Evolutionary conservation across 2,113 vertebrate species (phyloP), one percentile per base, ranked within the genome.

Genomic region (Phrynocephalus versicolor): DNA sequence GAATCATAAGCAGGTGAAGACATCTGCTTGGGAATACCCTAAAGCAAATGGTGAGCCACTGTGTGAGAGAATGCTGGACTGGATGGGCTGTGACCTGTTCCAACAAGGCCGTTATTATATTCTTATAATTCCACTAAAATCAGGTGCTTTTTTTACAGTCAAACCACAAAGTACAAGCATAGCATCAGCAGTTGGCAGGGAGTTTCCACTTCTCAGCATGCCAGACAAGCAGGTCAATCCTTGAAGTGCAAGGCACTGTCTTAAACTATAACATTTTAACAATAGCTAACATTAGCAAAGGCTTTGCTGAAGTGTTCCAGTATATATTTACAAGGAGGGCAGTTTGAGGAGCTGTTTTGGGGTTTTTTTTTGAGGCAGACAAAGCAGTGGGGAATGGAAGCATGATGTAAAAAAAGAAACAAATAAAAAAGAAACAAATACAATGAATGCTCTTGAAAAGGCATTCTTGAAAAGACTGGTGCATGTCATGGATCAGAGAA

Each of bases 371-470:
- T 92, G 92, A 83, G 91, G 25, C 82, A 90, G 85, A 90, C 80
- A 90, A 91, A 88, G 39, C 25, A 3, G 82, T 81, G 79, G 91
- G 84, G 91, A 85, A 90, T 87, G 78, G 91, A 90, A 93, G 62
- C 0, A 81, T 88, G 90, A 90, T 58, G 27, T 81, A 51, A 77
- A 41, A 77, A 23, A 69, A 83, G 85, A 74, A 90, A 76, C n/a
- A 84, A 91, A 92, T 81, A 76, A 39, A 77, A 21, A 67, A 83
- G 85, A 75, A 90, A 76, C n/a, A 84, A 91, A 92, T 88, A 70
- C 81, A 86, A 89, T 92, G 83, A 92, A 93, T 93, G 91, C 81
- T 89, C 85, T 81, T 87, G 91, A 81, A 64, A 93, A 92, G 87
- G 88, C 45, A 71, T n/a, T n/a, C n/a, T n/a, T n/a, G n/a, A n/a